A percentile compares a stretch with the other conserved stretches of the same genome.
phyloP scores from a whole-genome alignment of 2,888 invertebrate species.

The Choreutis nemorana region DNA sequence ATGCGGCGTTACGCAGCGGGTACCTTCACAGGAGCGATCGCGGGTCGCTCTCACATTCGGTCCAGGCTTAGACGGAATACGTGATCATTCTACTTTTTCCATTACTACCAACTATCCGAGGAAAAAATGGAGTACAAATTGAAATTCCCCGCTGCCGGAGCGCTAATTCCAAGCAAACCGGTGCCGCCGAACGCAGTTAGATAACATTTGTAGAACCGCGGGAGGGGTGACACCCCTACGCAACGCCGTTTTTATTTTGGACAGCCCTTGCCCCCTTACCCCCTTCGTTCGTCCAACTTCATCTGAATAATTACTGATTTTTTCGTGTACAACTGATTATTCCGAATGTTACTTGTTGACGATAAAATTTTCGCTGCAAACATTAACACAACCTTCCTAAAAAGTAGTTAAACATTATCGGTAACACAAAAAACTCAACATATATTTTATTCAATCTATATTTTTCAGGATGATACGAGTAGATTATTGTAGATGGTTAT shows the following conservation, averaged over 20 bases:
- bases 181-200: slow-evolving; percentile 60
- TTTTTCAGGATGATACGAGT: too few relatives aligned
- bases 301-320: slow-evolving; percentile 68
- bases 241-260: slow-evolving; percentile 66
- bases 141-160: slow-evolving; percentile 49
- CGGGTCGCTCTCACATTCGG: slow-evolving; percentile 14
- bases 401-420: neutral
- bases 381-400: slow-evolving; percentile 26
- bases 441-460: too few relatives aligned
- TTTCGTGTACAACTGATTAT: slow-evolving; percentile 67
- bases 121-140: slow-evolving; percentile 57
- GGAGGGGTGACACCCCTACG: slow-evolving; percentile 60
- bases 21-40: slow-evolving; percentile 14
- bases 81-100: slow-evolving; percentile 39
- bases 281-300: slow-evolving; percentile 65
- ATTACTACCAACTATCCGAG: slow-evolving; percentile 49
- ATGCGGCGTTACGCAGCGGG: slow-evolving; percentile 8
- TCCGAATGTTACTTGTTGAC: slow-evolving; percentile 65
- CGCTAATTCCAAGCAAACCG: slow-evolving; percentile 55
- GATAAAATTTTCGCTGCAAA: slow-evolving; percentile 58
- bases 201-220: slow-evolving; percentile 61
- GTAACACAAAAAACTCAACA: neutral
- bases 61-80: slow-evolving; percentile 21
- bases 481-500: too few relatives aligned
- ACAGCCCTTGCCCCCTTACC: slow-evolving; percentile 61